These are phyloP conservation scores for Ptychodera flava DNA, from an alignment of 35 echinoderm and acorn worm species.

Conservation along the genomic window DNA sequence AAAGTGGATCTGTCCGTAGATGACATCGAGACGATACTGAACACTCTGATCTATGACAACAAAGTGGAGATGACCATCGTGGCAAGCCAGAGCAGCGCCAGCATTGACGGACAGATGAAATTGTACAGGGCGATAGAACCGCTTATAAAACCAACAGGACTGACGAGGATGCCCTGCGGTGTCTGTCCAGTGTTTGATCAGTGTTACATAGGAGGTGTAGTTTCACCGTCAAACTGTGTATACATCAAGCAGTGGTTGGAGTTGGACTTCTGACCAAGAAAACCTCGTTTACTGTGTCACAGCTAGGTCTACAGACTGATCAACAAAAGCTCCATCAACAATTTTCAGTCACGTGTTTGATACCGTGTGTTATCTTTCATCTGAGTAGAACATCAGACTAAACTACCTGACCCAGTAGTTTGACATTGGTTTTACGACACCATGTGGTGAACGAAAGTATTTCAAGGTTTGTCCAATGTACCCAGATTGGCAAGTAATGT, in stretches of 20 bases:
- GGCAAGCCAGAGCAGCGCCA: constrained; percentile 21
- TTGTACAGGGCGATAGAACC: constrained; percentile 74
- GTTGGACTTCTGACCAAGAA: too few relatives aligned
- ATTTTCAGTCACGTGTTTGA: too few relatives aligned
- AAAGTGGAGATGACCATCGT: constrained; percentile 92
- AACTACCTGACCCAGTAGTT: too few relatives aligned
- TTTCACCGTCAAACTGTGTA: constrained; percentile 92
- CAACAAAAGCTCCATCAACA: too few relatives aligned
- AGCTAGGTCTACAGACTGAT: too few relatives aligned
- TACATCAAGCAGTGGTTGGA: constrained; percentile 99
- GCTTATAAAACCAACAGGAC: constrained; percentile 60
- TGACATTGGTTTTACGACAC: too few relatives aligned
- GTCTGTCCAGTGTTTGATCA: constrained; percentile 98
- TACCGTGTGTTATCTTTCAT: too few relatives aligned
- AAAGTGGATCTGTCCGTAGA: constrained; percentile 83
- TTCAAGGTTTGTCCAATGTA: too few relatives aligned
- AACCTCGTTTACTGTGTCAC: too few relatives aligned
- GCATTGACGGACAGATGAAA: constrained; percentile 36
- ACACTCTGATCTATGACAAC: constrained; percentile 93
- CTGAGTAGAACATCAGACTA: too few relatives aligned
- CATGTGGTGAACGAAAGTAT: too few relatives aligned
- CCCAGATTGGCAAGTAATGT: too few relatives aligned
- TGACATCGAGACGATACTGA: constrained; percentile 90
- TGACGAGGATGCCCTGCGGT: constrained; percentile 91
- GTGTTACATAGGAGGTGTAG: constrained; percentile 72